These are phyloP conservation scores for Salpingus planirostris DNA, from an alignment of 2,888 invertebrate genomes.

Conservation along the genomic window DNA sequence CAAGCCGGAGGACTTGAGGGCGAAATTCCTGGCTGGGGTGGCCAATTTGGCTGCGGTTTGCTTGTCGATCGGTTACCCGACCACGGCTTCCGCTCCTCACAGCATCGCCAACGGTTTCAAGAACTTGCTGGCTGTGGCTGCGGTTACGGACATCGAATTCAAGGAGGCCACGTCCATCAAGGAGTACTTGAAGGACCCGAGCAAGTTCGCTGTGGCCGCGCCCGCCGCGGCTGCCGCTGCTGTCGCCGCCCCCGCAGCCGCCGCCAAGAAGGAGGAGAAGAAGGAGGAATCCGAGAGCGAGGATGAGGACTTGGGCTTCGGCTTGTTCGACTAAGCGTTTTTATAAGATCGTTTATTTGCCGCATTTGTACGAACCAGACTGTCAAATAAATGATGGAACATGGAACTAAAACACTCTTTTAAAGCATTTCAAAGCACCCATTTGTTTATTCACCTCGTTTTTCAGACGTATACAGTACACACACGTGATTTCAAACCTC, in stretches of 20 bases:
- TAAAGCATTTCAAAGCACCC: conserved; percentile 4
- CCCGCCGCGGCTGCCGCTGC: conserved; percentile 54
- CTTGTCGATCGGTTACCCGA: conserved; percentile 91
- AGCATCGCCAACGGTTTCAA: conserved; percentile 97
- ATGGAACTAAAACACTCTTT: too few species aligned
- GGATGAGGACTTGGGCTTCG: conserved; percentile 97
- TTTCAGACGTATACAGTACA: too few species aligned
- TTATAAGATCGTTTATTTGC: neutral
- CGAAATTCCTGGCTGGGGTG: conserved; percentile 87
- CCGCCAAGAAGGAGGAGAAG: conserved; percentile 68
- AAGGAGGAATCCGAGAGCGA: conserved; percentile 76
- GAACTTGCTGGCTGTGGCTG: conserved; percentile 93
- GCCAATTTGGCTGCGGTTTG: conserved; percentile 91
- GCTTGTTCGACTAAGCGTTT: conserved; percentile 70
- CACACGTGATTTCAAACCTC: too few species aligned
- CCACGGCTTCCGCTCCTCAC: conserved; percentile 94
- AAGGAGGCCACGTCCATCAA: conserved; percentile 89
- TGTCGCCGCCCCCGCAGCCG: conserved; percentile 52
- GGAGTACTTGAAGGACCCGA: conserved; percentile 92
- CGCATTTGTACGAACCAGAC: neutral
- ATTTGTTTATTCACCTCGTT: too few species aligned
- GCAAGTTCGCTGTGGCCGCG: conserved; percentile 79
- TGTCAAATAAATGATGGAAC: neutral
- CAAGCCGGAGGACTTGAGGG: conserved; percentile 89
- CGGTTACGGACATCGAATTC: conserved; percentile 92